A percentile compares a stretch with the other conserved stretches of the same genome.
Evolutionary conservation across 1,140 invertebrate genomes (phyloP).

Genomic region (Zaprionus vittiger): DNA sequence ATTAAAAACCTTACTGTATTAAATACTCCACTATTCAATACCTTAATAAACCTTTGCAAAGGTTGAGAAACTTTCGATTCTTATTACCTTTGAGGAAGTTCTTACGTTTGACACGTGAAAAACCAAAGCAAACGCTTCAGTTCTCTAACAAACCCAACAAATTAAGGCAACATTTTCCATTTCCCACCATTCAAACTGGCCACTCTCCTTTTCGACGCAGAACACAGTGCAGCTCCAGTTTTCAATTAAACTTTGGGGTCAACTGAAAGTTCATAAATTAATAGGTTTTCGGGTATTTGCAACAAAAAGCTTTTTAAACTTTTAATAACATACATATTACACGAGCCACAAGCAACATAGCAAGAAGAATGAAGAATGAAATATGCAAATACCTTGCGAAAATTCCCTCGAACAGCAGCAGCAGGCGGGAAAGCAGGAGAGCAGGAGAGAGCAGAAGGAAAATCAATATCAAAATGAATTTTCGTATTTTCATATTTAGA

Average conservation of each 20-base stretch:
- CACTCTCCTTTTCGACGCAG: not conserved
- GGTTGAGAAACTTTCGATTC: not conserved
- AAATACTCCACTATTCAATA: not conserved
- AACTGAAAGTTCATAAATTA: slow-evolving; percentile 4
- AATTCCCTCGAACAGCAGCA: slow-evolving; percentile 2
- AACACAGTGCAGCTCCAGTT: not conserved
- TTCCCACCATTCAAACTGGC: too few relatives aligned
- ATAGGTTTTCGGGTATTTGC: slow-evolving; percentile 2
- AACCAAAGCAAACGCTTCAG: not conserved
- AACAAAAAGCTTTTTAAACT: slow-evolving; percentile 11
- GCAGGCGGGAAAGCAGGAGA: not conserved
- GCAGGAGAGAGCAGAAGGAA: not conserved
- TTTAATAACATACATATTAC: slow-evolving; percentile 11
- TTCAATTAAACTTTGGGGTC: slow-evolving; percentile 10
- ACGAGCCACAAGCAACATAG: not conserved
- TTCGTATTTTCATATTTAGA: not conserved
- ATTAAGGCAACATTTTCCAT: not conserved
- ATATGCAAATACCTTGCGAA: slow-evolving; percentile 3
- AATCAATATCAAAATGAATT: slow-evolving; percentile 8
- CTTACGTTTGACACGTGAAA: not conserved
- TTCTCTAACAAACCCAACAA: not conserved
- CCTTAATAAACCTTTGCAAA: not conserved
- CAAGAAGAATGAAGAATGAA: slow-evolving; percentile 1
- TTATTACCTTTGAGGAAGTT: not conserved
- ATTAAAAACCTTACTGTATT: not conserved